Percentiles rank a stretch among this genome's conserved stretches.
Evolutionary conservation across 2,113 vertebrate species (phyloP).

Genomic region (Condylura cristata): DNA sequence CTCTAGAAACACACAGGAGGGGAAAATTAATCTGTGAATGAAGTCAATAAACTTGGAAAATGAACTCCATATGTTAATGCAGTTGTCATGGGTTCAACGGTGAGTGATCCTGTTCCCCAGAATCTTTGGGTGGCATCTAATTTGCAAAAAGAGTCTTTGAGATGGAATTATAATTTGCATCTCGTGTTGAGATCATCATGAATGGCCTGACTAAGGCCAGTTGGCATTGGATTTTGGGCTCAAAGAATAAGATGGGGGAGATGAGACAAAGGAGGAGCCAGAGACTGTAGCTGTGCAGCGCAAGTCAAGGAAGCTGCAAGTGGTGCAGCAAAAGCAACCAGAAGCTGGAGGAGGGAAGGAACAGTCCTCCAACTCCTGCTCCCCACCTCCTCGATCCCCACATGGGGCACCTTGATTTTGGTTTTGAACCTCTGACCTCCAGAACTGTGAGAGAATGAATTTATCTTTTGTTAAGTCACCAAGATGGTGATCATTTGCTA

Average conservation of each 20-base stretch:
- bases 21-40: not conserved
- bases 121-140: not conserved
- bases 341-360: not conserved
- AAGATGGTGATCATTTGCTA: not conserved
- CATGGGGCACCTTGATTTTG: not conserved
- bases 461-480: not conserved
- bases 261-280: not conserved
- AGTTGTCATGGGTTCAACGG: not conserved
- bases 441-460: not conserved
- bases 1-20: not conserved
- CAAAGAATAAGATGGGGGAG: not conserved
- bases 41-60: not conserved
- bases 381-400: too few species aligned
- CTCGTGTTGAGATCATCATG: constrained; percentile 14
- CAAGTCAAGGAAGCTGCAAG: not conserved
- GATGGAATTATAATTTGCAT: not conserved
- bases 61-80: not conserved
- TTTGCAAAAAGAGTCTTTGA: not conserved
- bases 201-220: not conserved
- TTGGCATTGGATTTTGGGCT: too few species aligned
- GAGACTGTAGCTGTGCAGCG: not conserved
- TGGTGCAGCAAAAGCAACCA: not conserved
- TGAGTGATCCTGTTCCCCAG: not conserved
- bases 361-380: fast-evolving
- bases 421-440: not conserved